These are phyloP conservation scores for Rhaphigaster nebulosa DNA, from an alignment of 2,888 invertebrate species.

Conservation along the genomic window DNA sequence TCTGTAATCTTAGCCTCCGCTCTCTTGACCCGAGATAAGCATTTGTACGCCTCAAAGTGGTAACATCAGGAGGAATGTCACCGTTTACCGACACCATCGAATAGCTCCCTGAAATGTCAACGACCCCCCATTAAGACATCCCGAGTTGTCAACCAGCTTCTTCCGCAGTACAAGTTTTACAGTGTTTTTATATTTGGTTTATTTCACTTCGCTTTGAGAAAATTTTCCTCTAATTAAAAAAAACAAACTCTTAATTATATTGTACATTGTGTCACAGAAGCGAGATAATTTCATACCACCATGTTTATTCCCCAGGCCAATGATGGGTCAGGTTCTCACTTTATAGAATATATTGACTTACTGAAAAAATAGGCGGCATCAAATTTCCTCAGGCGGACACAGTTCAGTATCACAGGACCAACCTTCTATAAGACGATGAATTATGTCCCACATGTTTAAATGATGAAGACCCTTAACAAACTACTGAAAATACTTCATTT, in stretches of 20 bases:
- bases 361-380: too few relatives aligned
- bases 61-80: slow-evolving; percentile 35
- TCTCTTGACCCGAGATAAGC: not conserved
- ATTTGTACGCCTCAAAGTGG: slow-evolving; percentile 34
- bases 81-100: slow-evolving; percentile 19
- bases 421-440: too few relatives aligned
- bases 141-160: slow-evolving; percentile 27
- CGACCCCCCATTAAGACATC: slow-evolving; percentile 33
- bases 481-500: too few relatives aligned
- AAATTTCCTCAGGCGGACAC: too few relatives aligned
- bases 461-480: too few relatives aligned
- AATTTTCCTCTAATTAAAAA: not conserved
- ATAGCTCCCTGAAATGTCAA: slow-evolving; percentile 38
- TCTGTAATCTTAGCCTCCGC: not conserved
- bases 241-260: not conserved
- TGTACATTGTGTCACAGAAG: too few relatives aligned
- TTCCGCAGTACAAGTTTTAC: not conserved
- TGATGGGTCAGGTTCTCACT: too few relatives aligned
- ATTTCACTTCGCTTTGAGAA: not conserved
- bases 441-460: too few relatives aligned
- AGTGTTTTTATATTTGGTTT: not conserved
- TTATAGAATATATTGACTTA: too few relatives aligned
- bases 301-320: too few relatives aligned
- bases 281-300: too few relatives aligned
- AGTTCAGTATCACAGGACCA: too few relatives aligned